phyloP scores from a whole-genome alignment of 2,888 invertebrate species.

The Priocnemis perturbator region DNA sequence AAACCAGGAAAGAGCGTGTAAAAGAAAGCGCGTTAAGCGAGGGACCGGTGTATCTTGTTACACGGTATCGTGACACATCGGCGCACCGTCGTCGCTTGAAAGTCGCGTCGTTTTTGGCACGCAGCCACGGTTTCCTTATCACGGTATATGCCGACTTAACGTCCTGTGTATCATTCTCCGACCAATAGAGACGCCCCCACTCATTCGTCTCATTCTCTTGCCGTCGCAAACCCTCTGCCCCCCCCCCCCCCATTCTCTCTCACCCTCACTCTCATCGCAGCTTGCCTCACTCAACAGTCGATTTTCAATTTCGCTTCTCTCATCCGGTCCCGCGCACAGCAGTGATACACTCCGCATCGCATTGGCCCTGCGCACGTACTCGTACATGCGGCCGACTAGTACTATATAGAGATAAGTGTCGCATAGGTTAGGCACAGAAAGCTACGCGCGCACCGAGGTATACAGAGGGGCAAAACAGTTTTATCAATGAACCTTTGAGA shows the following conservation, averaged over 20 bases:
- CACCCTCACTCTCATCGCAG: not conserved
- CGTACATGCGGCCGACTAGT: too few relatives aligned
- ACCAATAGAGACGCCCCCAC: too few relatives aligned
- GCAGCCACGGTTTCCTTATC: conserved; percentile 26
- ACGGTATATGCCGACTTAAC: conserved; percentile 19
- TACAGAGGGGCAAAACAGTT: conserved; percentile 40
- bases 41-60: too few relatives aligned
- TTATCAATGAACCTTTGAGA: conserved; percentile 42
- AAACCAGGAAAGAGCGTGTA: too few relatives aligned
- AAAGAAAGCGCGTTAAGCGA: too few relatives aligned
- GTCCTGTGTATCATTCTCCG: not conserved
- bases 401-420: conserved; percentile 40
- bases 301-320: conserved; percentile 44
- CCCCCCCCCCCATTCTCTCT: not conserved
- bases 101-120: conserved; percentile 19
- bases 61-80: too few relatives aligned
- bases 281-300: conserved; percentile 9
- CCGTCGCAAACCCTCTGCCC: too few relatives aligned
- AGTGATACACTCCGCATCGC: not conserved
- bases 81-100: too few relatives aligned
- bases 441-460: not conserved
- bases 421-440: not conserved
- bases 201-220: too few relatives aligned
- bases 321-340: conserved; percentile 7
- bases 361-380: too few relatives aligned